These are phyloP conservation scores for Pteropus rufus DNA, from an alignment of 2,797 vertebrate genomes.

Conservation along the genomic window DNA sequence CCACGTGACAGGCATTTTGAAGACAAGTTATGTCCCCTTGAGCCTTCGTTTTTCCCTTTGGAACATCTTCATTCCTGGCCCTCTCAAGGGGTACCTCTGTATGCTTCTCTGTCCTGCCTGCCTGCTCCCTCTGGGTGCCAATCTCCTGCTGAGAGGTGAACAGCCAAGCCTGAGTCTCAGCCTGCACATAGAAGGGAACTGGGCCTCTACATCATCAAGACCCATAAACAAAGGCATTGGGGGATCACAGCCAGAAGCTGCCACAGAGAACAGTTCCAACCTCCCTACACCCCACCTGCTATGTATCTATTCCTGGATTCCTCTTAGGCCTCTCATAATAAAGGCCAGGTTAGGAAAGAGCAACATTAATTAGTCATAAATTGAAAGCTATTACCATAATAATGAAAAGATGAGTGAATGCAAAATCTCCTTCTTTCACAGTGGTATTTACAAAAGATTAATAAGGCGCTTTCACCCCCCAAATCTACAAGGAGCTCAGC, in stretches of 20 bases:
- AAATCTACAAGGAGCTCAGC: conserved; percentile 63
- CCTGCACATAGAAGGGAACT: neutral
- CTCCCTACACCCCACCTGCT: neutral
- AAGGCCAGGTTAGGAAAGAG: conserved; percentile 68
- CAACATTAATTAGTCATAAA: conserved; percentile 79
- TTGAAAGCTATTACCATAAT: conserved; percentile 80
- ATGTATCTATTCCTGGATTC: conserved; percentile 40
- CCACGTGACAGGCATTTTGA: neutral
- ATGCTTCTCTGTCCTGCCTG: neutral
- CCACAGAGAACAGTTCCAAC: neutral
- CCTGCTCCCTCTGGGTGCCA: neutral
- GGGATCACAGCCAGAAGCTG: accelerated
- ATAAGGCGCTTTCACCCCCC: conserved; percentile 67
- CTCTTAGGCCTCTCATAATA: conserved; percentile 61
- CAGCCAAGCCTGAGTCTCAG: neutral
- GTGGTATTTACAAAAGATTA: conserved; percentile 77
- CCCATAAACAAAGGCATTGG: neutral
- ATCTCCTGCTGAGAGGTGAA: neutral
- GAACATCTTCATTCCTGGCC: neutral
- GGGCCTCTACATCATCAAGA: neutral
- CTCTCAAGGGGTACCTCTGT: neutral
- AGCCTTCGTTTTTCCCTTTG: neutral
- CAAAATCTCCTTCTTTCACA: conserved; percentile 67
- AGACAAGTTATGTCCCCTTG: neutral
- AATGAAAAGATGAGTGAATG: conserved; percentile 75